phyloP scores from a whole-genome alignment of 2,888 invertebrate genomes.

The Arge pagana region DNA sequence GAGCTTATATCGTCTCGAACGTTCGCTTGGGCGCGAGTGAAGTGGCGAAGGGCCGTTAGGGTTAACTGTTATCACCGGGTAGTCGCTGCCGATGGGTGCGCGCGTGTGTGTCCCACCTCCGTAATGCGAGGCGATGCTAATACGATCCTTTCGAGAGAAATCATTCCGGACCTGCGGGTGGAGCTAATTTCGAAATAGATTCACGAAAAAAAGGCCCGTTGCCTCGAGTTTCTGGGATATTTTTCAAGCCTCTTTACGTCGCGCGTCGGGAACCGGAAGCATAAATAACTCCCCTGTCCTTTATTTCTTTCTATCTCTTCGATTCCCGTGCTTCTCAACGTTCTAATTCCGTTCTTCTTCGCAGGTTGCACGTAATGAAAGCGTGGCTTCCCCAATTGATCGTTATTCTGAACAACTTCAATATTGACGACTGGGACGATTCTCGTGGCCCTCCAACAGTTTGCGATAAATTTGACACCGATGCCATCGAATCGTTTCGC shows the following conservation, averaged over 20 bases:
- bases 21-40: neutral
- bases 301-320: too few relatives aligned
- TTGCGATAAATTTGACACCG: slow-evolving; percentile 55
- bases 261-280: too few relatives aligned
- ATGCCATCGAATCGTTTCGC: slow-evolving; percentile 3
- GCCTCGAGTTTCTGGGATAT: too few relatives aligned
- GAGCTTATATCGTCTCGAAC: slow-evolving; percentile 1
- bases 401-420: slow-evolving; percentile 62
- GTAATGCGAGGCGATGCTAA: slow-evolving; percentile 6
- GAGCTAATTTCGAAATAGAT: too few relatives aligned
- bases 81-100: neutral
- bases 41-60: neutral
- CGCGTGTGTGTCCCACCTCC: too few relatives aligned
- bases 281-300: too few relatives aligned
- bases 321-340: neutral
- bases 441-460: slow-evolving; percentile 51
- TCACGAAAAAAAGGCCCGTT: too few relatives aligned
- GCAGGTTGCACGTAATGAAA: slow-evolving; percentile 64
- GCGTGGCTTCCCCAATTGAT: slow-evolving; percentile 66
- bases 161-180: too few relatives aligned
- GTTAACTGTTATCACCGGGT: slow-evolving; percentile 8
- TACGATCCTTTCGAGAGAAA: too few relatives aligned
- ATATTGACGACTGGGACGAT: slow-evolving; percentile 39
- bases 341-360: neutral
- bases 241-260: too few relatives aligned